Base-by-base conservation (phyloP, 2,888 invertebrate species). In the Geophilus truncorum region DNA sequence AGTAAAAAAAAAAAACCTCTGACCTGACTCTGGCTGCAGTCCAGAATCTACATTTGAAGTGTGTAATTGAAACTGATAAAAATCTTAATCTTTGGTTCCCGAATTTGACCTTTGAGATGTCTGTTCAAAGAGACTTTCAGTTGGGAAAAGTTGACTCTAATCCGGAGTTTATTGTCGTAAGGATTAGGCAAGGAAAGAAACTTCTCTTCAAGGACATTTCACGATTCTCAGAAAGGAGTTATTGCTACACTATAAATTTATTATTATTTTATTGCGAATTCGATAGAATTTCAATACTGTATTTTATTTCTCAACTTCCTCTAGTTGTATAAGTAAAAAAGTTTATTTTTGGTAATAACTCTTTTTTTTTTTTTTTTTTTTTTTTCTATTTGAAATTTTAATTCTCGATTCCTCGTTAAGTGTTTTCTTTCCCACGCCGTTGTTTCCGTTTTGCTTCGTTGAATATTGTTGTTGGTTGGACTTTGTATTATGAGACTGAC, bases 391-490 rank as follows among this genome's bases (percentile, higher is more conserved):
- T 70, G 23, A 70, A 51, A 51, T 51, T 51, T 51, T 51, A 51
- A 51, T 51, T 70, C 70, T 70, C 25, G 15, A 28, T 70, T 70
- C 28, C 70, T 70, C 70, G 70, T 28, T 70, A 70, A 70, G 28
- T 70, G 70, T 70, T 70, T 70, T 70, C 70, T 70, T 70, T 70
- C 70, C 70, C 70, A 70, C 70, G 70, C 70, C 70, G 70, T 70
- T 70, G 70, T 70, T 70, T 70, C 70, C 70, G 70, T 70, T 70
- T 70, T 70, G 70, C 70, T 70, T 70, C 70, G 70, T 0, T 23
- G 70, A 25, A 70, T 70, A 28, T 70, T 70, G 62, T 62, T 62
- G 70, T 28, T 70, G 25, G 70, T 70, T 70, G 70, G 70, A 70
- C 70, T 70, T 70, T 70, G 70, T 25, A 70, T 70, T 70, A 70